Evolutionary conservation across 2,888 invertebrate species (phyloP).

Genomic region (Mongoloraphidia duomilia): DNA sequence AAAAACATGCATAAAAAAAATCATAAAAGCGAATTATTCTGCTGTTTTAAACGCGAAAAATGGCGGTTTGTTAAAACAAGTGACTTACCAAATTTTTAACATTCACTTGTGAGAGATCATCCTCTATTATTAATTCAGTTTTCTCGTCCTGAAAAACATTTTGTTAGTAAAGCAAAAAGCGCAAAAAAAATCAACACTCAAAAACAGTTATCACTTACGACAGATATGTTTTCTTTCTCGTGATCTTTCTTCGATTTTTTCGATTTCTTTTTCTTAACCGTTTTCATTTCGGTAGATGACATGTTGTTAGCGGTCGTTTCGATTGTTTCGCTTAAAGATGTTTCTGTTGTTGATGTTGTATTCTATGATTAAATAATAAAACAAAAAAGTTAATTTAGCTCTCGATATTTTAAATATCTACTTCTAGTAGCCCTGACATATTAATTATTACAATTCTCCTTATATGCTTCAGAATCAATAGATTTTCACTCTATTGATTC

Average conservation of each 20-base stretch:
- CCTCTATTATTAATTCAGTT: constrained; percentile 22
- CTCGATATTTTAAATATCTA: too few relatives aligned
- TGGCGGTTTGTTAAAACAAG: not conserved
- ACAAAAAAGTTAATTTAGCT: not conserved
- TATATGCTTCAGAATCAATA: too few relatives aligned
- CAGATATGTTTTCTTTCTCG: constrained; percentile 52
- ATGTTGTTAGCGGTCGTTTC: constrained; percentile 5
- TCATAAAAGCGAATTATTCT: constrained; percentile 4
- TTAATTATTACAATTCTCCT: too few relatives aligned
- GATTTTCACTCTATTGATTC: too few relatives aligned
- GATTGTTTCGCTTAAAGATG: not conserved
- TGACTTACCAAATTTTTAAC: constrained; percentile 48
- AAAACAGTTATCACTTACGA: constrained; percentile 37
- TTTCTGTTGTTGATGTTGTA: constrained; percentile 1
- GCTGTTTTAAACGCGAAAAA: not conserved
- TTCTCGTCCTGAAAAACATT: constrained; percentile 17
- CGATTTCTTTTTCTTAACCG: constrained; percentile 38
- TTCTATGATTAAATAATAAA: not conserved
- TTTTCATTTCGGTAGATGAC: constrained; percentile 11
- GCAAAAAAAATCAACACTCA: constrained; percentile 14
- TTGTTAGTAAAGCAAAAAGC: constrained; percentile 7
- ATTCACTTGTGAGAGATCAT: constrained; percentile 45
- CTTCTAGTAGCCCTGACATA: too few relatives aligned
- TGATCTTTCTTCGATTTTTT: constrained; percentile 48
- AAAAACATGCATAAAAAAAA: constrained; percentile 12